Percentiles rank a stretch among this genome's conserved stretches.
These are phyloP conservation scores for Jaculus jaculus DNA, from an alignment of 2,113 vertebrate genomes.

Conservation along the genomic window DNA sequence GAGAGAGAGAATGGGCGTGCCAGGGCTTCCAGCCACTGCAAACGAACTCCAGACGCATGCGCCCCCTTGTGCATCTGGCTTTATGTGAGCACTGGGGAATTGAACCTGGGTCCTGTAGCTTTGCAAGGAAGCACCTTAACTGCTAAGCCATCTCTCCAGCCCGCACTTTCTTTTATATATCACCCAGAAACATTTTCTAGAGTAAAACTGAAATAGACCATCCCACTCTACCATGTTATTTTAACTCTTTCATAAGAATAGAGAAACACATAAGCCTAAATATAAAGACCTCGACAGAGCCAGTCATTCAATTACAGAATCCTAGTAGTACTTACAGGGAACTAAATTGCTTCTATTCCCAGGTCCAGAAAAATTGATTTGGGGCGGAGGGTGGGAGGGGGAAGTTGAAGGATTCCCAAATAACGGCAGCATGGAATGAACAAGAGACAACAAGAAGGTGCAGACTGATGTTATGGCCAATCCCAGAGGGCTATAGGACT, in stretches of 20 bases:
- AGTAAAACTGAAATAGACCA: neutral
- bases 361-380: conserved; percentile 70
- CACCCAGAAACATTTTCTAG: conserved; percentile 38
- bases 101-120: too few species aligned
- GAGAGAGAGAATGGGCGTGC: too few species aligned
- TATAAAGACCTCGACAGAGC: neutral
- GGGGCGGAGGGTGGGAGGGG: conserved; percentile 70
- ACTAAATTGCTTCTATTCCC: conserved; percentile 71
- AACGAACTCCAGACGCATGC: too few species aligned
- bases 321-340: conserved; percentile 60
- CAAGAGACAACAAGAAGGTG: conserved; percentile 60
- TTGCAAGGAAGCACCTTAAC: too few species aligned
- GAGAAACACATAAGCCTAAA: neutral
- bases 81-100: too few species aligned
- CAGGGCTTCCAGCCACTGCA: too few species aligned
- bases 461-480: conserved; percentile 69
- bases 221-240: neutral
- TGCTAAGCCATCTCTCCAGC: too few species aligned
- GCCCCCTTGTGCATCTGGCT: too few species aligned
- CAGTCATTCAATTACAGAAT: neutral
- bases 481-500: neutral
- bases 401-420: conserved; percentile 71
- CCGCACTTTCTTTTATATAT: neutral
- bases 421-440: conserved; percentile 72
- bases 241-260: neutral